Evolutionary conservation across 2,888 invertebrate genomes (phyloP), one percentile per base, ranked within the genome.

Genomic region (Aromia moschata): DNA sequence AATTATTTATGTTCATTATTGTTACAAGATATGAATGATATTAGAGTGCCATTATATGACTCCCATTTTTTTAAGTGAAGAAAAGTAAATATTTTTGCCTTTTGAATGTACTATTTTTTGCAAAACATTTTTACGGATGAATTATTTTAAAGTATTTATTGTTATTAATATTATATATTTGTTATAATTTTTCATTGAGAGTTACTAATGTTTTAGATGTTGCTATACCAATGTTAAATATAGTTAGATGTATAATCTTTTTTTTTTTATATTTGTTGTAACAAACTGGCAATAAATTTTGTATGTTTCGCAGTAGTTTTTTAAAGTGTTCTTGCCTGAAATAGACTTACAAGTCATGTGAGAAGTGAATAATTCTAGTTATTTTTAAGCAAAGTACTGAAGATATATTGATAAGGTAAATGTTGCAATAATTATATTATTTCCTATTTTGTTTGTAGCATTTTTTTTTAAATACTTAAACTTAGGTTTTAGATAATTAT

Each of bases 401-500:
- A 58, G 65, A 62, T 49, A 33, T 56, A 60, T 40, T 56, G 17
- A 59, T 68, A 73, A 73, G 73, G 73, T 73, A 73, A 73, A 64
- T 65, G 69, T 68, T 67, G 71, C 70, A 72, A 70, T 70, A 52
- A 52, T 67, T 60, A 62, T 49, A 45, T 55, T 51, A 38, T n/a
- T n/a, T 47, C 63, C 56, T 60, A 65, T 64, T 65, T 57, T 64
- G 56, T 63, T 56, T 55, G 37, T 64, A 58, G 62, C 54, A 58
- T 65, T 67, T 69, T 65, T 62, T 61, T 65, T 65, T 62, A n/a
- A n/a, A n/a, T 69, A 70, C 70, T 65, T 72, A 64, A 51, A 68
- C 66, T 59, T 70, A 74, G 69, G 62, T 67, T 38, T 49, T 73
- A 72, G 70, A 71, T 72, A 67, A 70, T 71, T 73, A 70, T 72